Conservation (phyloP, 2,888 invertebrate species). For the Macrosiphum euphorbiae region DNA sequence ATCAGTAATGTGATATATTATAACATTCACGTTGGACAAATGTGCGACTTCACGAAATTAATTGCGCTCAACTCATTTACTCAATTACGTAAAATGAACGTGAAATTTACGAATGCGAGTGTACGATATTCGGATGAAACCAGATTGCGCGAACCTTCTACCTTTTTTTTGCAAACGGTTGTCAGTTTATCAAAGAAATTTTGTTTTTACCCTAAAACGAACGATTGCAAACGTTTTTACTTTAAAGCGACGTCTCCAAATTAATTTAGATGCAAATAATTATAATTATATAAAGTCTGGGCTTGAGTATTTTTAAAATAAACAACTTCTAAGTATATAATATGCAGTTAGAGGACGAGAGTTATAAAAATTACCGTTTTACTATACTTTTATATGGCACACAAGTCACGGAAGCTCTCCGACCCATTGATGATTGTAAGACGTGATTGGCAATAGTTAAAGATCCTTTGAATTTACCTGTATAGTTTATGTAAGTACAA, state of each 20-base stretch:
- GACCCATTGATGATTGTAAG: neutral
- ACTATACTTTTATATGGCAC: neutral
- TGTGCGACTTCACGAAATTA: neutral
- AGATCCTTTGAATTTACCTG: neutral
- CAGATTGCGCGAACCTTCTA: neutral
- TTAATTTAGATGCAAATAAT: neutral
- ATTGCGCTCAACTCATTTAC: neutral
- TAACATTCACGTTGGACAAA: neutral
- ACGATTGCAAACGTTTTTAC: neutral
- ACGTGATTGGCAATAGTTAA: neutral
- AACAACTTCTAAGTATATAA: neutral
- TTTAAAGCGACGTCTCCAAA: neutral
- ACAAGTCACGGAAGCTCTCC: neutral
- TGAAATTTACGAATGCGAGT: neutral
- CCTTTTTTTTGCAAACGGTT: neutral
- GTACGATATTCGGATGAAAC: neutral
- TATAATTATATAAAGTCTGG: neutral
- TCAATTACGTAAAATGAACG: neutral
- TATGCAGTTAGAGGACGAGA: neutral
- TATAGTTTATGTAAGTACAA: neutral
- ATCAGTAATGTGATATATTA: neutral
- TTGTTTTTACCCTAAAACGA: neutral
- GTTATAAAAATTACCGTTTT: neutral
- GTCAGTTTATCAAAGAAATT: neutral
- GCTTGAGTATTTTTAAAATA: neutral